A percentile compares a stretch with the other conserved stretches of the same genome.
These are phyloP conservation scores for Formica selysi DNA, from an alignment of 1,140 invertebrate species.

Conservation along the genomic window DNA sequence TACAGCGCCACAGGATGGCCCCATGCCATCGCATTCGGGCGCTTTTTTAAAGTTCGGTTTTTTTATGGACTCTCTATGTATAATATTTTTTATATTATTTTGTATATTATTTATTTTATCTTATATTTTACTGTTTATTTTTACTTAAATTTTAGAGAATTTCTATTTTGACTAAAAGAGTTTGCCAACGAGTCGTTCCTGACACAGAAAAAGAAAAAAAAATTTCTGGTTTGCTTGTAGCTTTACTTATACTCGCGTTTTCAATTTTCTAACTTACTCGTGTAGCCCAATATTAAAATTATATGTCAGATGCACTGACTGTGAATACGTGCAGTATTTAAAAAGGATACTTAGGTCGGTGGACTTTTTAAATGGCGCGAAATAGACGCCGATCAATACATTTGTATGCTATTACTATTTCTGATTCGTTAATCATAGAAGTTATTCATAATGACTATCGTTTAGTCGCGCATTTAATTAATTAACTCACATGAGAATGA, in stretches of 20 bases:
- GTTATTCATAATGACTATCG: slow-evolving; percentile 64
- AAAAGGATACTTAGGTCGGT: slow-evolving; percentile 77
- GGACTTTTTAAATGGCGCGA: slow-evolving; percentile 69
- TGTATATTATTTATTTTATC: no score
- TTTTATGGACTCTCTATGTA: no score
- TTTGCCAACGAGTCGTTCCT: no score
- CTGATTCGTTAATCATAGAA: slow-evolving; percentile 38
- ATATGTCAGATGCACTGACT: not conserved
- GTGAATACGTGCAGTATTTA: slow-evolving; percentile 9
- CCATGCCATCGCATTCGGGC: no score
- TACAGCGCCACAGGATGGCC: no score
- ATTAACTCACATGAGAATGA: slow-evolving; percentile 14
- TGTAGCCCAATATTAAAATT: slow-evolving; percentile 4
- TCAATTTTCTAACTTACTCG: not conserved
- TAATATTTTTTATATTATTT: no score
- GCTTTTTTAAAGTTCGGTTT: no score
- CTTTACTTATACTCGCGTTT: not conserved
- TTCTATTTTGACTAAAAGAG: no score
- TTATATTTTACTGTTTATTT: no score
- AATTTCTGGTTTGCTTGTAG: not conserved
- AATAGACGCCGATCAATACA: slow-evolving; percentile 75
- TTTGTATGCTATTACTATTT: slow-evolving; percentile 68
- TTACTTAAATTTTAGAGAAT: no score
- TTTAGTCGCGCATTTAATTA: slow-evolving; percentile 32
- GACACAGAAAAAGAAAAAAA: not conserved